Evolutionary conservation across 2,888 invertebrate species (phyloP), one percentile per base, ranked within the genome.

Genomic region (Adelphocoris suturalis): DNA sequence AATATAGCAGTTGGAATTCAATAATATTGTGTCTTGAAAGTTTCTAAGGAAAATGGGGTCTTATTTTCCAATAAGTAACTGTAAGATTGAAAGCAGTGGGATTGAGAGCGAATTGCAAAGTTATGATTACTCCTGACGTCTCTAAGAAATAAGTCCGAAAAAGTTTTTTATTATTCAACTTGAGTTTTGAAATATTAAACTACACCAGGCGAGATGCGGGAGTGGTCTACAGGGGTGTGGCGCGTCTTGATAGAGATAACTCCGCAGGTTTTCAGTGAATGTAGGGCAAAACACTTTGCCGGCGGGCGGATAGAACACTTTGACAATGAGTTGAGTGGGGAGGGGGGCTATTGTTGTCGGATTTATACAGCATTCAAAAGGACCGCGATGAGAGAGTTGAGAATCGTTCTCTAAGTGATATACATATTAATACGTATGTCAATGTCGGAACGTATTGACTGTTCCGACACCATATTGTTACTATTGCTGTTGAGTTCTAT

Each of bases 221-320:
- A 52, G 37, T 37, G 37, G 37, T 37, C 37, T 37, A 37, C n/a
- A 52, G 61, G 61, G 19, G 61, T 19, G 61, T 37, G 37, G 37
- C 37, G 37, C 37, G 7, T 37, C 37, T 37, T 37, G 37, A 7
- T 68, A 23, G 23, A 68, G 12, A 13, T 23, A 68, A n/a, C 23
- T 23, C n/a, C 68, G 23, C 68, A 68, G 68, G 68, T 68, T 68
- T 23, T 27, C 5, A 23, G 11, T 68, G 68, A 68, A 68, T 68
- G 68, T 68, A 68, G 68, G 68, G 23, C 68, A 68, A 23, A 68
- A 23, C 68, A 68, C 68, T 68, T 68, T 68, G 27, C 23, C 23
- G 23, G 23, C 19, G 23, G 23, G 9, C 68, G 68, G 23, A 61
- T 61, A n/a, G 68, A 68, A 68, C 57, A 57, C 23, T 23, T 1